Evolutionary conservation across 2,113 vertebrate species (phyloP).

Genomic region (Scopus umbretta): DNA sequence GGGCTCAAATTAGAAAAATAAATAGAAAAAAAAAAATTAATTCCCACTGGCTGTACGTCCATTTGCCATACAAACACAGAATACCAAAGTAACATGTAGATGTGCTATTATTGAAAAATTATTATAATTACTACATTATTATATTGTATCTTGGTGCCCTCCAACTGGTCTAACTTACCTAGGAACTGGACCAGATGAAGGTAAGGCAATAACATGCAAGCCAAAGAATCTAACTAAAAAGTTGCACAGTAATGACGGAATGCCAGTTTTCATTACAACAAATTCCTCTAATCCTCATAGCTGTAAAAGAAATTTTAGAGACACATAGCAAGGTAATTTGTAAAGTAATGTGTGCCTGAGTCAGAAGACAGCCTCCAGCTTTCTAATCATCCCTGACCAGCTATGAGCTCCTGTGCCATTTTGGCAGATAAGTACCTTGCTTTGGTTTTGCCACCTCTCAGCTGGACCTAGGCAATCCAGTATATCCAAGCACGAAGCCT

Average conservation of each 20-base stretch:
- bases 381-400: background rate
- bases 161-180: background rate
- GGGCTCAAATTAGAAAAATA: background rate
- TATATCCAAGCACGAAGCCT: background rate
- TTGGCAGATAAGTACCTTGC: background rate
- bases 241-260: background rate
- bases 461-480: background rate
- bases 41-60: background rate
- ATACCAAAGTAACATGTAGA: background rate
- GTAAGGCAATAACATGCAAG: background rate
- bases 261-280: constrained; percentile 28
- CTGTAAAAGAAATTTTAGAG: constrained; percentile 40
- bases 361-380: constrained; percentile 20
- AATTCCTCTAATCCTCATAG: constrained; percentile 29
- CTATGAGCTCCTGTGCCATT: background rate
- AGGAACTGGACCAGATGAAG: background rate
- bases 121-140: background rate
- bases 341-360: background rate
- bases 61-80: background rate
- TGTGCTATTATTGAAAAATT: background rate
- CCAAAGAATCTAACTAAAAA: background rate
- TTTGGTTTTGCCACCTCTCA: background rate
- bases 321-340: constrained; percentile 19
- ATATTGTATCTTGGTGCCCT: background rate
- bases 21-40: background rate